These are phyloP conservation scores for Bostrychus sinensis DNA, from an alignment of 2,113 vertebrate genomes.

Conservation along the genomic window DNA sequence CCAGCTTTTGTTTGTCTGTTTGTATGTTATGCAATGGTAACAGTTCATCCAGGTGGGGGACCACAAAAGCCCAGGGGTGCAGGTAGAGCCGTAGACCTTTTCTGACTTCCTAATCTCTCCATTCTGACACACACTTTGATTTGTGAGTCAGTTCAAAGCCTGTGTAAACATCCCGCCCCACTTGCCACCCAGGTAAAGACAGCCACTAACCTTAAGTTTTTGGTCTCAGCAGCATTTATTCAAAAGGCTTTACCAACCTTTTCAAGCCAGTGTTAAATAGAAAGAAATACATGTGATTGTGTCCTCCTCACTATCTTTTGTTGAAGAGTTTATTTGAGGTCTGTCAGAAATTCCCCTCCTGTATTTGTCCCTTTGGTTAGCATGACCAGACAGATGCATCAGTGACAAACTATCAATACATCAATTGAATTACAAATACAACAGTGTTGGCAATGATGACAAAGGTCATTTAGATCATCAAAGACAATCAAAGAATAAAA, in stretches of 20 bases:
- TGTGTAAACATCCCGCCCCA: slow-evolving; percentile 66
- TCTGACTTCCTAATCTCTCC: slow-evolving; percentile 67
- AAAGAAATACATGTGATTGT: slow-evolving; percentile 46
- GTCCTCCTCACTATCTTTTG: slow-evolving; percentile 44
- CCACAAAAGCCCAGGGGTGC: slow-evolving; percentile 65
- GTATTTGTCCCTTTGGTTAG: slow-evolving; percentile 55
- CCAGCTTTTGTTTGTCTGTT: slow-evolving; percentile 17
- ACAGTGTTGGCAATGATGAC: slow-evolving; percentile 58
- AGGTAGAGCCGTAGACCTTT: slow-evolving; percentile 63
- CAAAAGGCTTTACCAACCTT: slow-evolving; percentile 57
- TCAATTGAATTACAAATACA: slow-evolving; percentile 33
- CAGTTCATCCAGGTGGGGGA: slow-evolving; percentile 74
- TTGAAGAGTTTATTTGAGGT: slow-evolving; percentile 53
- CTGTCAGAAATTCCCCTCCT: slow-evolving; percentile 46
- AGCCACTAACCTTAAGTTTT: slow-evolving; percentile 53
- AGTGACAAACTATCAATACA: slow-evolving; percentile 35
- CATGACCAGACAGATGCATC: slow-evolving; percentile 71
- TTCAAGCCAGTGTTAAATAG: slow-evolving; percentile 53
- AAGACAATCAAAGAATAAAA: slow-evolving; percentile 26
- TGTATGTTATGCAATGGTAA: slow-evolving; percentile 46
- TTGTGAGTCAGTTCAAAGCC: slow-evolving; percentile 70
- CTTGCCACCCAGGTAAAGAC: slow-evolving; percentile 51
- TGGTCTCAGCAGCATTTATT: slow-evolving; percentile 60
- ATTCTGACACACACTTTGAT: slow-evolving; percentile 76
- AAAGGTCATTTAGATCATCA: slow-evolving; percentile 62